A percentile compares a stretch with the other conserved stretches of the same genome.
phyloP scores from a whole-genome alignment of 2,113 vertebrate genomes.

The Vidua macroura region DNA sequence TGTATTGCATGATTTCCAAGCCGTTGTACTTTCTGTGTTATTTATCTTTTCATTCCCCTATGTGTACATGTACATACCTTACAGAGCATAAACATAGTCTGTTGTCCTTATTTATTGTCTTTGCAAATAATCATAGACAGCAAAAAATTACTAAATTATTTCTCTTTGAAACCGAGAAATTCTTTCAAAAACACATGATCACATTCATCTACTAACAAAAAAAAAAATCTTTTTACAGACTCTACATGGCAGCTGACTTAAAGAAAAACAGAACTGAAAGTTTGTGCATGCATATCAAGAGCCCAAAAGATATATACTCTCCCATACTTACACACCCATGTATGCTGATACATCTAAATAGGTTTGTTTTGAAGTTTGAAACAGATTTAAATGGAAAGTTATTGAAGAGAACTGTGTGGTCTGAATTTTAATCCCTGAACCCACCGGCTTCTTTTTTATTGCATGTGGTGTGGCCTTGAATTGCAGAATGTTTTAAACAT shows the following conservation, averaged over 20 bases:
- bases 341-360: constrained; percentile 25
- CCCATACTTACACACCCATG: not conserved
- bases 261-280: not conserved
- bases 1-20: not conserved
- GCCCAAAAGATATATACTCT: not conserved
- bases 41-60: not conserved
- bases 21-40: not conserved
- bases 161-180: not conserved
- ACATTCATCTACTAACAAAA: not conserved
- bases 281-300: not conserved
- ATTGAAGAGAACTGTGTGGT: constrained; percentile 58
- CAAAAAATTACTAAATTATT: not conserved
- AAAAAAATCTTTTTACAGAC: not conserved
- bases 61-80: not conserved
- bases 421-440: constrained; percentile 80
- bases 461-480: constrained; percentile 85
- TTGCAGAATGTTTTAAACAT: constrained; percentile 88
- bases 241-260: not conserved
- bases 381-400: constrained; percentile 64
- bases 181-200: not conserved
- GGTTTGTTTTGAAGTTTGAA: constrained; percentile 71
- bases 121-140: not conserved
- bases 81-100: not conserved
- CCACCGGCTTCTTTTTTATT: constrained; percentile 66
- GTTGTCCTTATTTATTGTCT: not conserved